Base-by-base conservation (phyloP, 2,888 invertebrate genomes). In the Rutpela maculata region DNA sequence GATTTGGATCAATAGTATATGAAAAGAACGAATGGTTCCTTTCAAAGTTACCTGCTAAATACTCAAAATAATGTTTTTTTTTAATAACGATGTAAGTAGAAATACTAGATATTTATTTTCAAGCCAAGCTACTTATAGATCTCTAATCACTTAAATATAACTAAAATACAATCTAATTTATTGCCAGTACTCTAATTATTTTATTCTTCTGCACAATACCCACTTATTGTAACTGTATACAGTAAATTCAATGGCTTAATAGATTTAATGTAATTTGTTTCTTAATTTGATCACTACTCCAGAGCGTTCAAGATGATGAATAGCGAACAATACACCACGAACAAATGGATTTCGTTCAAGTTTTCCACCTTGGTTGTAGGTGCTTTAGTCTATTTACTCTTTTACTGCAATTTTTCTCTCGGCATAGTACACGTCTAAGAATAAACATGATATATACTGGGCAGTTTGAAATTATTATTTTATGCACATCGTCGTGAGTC, bases 231-330 rank as follows among this genome's bases (percentile, higher is more conserved):
- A 56, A 63, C 57, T 59, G 65, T 62, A 56, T 70, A 65, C 43
- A 12, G 57, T 31, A 69, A 68, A 70, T 67, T 77, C 67, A 74
- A 65, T 66, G 67, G 60, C 74, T 71, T 77, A 77, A 77, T 71
- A 77, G 77, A 77, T 77, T 69, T 74, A 62, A 70, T 69, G 74
- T 70, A 77, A 77, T 77, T 77, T 77, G 77, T 77, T 74, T 60
- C 70, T 66, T 70, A 77, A 77, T 77, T 74, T 71, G 71, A 77
- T 77, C 74, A 59, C 70, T 43, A 70, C 60, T 70, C 70, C 60
- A 50, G 70, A 38, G 70, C 35, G 31, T 43, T 70, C 60, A 11
- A 43, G 70, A 60, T 59, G 70, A 59, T 60, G 60, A 70, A 70
- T 19, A 19, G 59, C 19, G 56, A 59, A 70, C 70, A 70, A 70